Base-by-base conservation (phyloP, 2,888 invertebrate species). In the Cheilosia scutellata region DNA sequence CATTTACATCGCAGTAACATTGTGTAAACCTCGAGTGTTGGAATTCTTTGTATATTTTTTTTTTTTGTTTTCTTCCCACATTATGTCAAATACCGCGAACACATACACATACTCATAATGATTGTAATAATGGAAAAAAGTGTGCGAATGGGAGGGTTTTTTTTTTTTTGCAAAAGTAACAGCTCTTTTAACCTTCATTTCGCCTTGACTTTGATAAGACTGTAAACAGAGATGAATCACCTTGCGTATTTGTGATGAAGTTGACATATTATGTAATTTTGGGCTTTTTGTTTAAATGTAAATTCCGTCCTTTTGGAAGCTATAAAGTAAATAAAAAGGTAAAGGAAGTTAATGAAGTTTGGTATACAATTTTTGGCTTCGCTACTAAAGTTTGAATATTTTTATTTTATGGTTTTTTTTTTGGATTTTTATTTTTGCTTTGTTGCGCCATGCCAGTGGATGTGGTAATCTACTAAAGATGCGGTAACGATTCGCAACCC, bases 121-220 rank as follows among this genome's bases (percentile, higher is more conserved):
- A 16, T 62, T 53, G 47, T 20, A 47, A 58, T 57, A 57, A 58
- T 60, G 25, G 44, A 33, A 44, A n/a, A 16, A n/a, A 2, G 13
- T 33, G 20, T 13, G 40, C 2, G 42, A 31, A 37, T 27, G 47
- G 16, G 27, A 31, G 57, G 13, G 57, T 9, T 20, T 11, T 7
- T 6, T 9, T 20, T 11, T 7, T 6, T 7, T 1, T 11, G 16
- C 6, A 27, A 58, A 75, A 13, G 58, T 75, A 65, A 65, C 57
- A 75, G 65, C 57, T 75, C 75, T 49, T 75, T 75, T 75, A 65
- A 75, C 65, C 75, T 75, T 75, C 57, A 75, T 40, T 75, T 57
- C 65, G 65, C 47, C 65, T 66, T 75, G 65, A 66, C 57, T 75
- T 75, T 75, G 75, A 57, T 49, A 49, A 65, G 57, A 65, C 29